Evolutionary conservation across 92 coral and sea anemone genomes (phyloP).

Genomic region (Bergia sp.): DNA sequence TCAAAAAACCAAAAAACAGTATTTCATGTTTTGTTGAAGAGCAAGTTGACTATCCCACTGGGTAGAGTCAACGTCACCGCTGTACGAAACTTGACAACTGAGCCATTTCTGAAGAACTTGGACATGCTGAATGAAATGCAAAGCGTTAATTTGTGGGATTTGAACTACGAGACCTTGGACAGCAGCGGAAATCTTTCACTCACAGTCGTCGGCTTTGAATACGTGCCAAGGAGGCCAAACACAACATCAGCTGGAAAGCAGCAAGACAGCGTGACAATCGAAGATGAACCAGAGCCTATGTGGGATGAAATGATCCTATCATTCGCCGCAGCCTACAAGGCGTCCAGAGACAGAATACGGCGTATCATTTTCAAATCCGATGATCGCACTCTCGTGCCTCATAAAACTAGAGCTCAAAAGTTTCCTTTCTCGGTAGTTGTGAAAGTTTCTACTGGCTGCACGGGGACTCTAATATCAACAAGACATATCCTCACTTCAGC

Average conservation of each 20-base stretch:
- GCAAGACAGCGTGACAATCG: conserved; percentile 7
- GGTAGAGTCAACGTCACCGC: conserved; percentile 39
- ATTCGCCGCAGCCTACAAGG: conserved; percentile 21
- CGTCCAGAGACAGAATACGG: background rate
- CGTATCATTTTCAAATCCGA: conserved; percentile 9
- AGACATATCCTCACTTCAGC: conserved; percentile 89
- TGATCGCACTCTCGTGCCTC: conserved; percentile 7
- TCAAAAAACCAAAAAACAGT: background rate
- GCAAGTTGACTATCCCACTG: conserved; percentile 1
- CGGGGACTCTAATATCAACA: conserved; percentile 80
- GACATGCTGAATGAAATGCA: background rate
- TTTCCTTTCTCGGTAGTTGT: conserved; percentile 85
- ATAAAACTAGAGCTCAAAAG: conserved; percentile 47
- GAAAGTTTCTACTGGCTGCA: conserved; percentile 80
- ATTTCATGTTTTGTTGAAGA: conserved; percentile 12
- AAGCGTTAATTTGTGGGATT: background rate
- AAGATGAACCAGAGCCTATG: conserved; percentile 15
- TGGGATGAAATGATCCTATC: background rate
- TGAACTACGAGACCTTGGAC: conserved; percentile 30
- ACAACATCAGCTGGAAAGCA: background rate
- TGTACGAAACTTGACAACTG: conserved; percentile 30
- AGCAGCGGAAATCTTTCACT: conserved; percentile 37
- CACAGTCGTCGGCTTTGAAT: conserved; percentile 33
- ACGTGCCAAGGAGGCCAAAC: conserved; percentile 4
- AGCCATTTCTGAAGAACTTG: conserved; percentile 40